Evolutionary conservation across 2,797 vertebrate genomes (phyloP).

Genomic region (Gadopsis bispinosus): DNA sequence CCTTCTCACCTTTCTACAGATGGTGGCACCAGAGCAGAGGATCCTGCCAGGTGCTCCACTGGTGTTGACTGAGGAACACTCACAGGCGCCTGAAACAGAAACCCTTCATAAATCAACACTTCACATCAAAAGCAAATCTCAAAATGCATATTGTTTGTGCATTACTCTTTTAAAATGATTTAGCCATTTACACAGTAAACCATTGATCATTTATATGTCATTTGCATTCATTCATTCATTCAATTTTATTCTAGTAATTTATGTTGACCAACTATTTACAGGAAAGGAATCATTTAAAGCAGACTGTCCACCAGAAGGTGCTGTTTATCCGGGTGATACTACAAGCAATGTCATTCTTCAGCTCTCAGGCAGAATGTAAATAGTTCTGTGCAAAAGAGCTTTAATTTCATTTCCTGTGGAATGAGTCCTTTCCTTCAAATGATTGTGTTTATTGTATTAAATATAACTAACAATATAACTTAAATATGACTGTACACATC

Average conservation of each 20-base stretch:
- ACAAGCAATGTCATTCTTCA: slow-evolving; percentile 16
- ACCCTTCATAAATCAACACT: slow-evolving; percentile 1
- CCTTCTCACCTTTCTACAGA: slow-evolving; percentile 80
- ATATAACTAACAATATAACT: background rate
- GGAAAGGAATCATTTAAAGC: background rate
- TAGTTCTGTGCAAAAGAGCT: slow-evolving; percentile 9
- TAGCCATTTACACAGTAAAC: background rate
- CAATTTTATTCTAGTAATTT: background rate
- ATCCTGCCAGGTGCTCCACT: slow-evolving; percentile 69
- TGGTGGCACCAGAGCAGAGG: slow-evolving; percentile 62
- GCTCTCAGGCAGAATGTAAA: slow-evolving; percentile 9
- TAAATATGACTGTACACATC: slow-evolving; percentile 6
- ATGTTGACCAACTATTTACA: background rate
- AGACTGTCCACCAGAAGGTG: slow-evolving; percentile 58
- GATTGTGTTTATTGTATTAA: background rate
- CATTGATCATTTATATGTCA: background rate
- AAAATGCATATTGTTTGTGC: background rate
- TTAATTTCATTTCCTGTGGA: slow-evolving; percentile 24
- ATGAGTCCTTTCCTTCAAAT: background rate
- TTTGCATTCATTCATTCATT: background rate
- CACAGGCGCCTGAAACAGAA: slow-evolving; percentile 69
- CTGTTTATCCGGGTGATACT: slow-evolving; percentile 13
- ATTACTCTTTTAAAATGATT: background rate
- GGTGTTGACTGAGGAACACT: slow-evolving; percentile 70
- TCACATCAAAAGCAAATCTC: slow-evolving; percentile 5